Evolutionary conservation across 2,113 vertebrate species (phyloP), one percentile per base, ranked within the genome.

Genomic region (Phalacrocorax brasilianus): DNA sequence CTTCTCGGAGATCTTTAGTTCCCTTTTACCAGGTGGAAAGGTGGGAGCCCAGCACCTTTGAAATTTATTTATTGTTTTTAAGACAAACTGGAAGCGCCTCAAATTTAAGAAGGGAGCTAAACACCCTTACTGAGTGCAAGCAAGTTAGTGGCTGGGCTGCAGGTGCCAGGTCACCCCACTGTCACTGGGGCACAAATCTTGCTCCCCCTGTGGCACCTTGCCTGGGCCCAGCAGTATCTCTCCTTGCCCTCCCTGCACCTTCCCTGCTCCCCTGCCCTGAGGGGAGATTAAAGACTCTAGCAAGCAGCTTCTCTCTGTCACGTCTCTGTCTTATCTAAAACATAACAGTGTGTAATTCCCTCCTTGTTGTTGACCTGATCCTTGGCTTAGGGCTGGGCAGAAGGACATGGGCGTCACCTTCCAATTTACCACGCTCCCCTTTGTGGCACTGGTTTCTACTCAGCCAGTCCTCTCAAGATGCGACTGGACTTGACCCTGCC

Each of bases 391-490:
- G 12, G 23, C 53, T 47, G 40, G 76, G 59, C 33, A 21, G n/a
- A 44, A 59, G 19, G 50, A 75, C 28, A 9, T 11, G 23, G 14
- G 3, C 86, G 55, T 81, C 52, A 61, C 67, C 47, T 82, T 71
- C 56, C n/a, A 38, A 26, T 9, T 66, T 33, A 14, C 8, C 1
- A 4, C 1, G 0, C 16, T 70, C 5, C 7, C 23, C 32, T 74
- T 81, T 0, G 0, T 1, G 4, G 19, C 17, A 20, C 27, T 1
- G 0, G 13, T 26, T 85, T 93, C 40, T 88, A 49, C 44, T 45
- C 5, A 3, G 50, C 27, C 56, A 77, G 14, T 14, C 21, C 20
- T 66, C 16, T 62, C 42, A 49, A n/a, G 38, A 13, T 49, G 20
- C 1, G 5, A 1, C 32, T 40, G 70, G 30, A 9, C 38, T 50